Evolutionary conservation across 2,113 vertebrate genomes (phyloP).

Genomic region (Rissa tridactyla): DNA sequence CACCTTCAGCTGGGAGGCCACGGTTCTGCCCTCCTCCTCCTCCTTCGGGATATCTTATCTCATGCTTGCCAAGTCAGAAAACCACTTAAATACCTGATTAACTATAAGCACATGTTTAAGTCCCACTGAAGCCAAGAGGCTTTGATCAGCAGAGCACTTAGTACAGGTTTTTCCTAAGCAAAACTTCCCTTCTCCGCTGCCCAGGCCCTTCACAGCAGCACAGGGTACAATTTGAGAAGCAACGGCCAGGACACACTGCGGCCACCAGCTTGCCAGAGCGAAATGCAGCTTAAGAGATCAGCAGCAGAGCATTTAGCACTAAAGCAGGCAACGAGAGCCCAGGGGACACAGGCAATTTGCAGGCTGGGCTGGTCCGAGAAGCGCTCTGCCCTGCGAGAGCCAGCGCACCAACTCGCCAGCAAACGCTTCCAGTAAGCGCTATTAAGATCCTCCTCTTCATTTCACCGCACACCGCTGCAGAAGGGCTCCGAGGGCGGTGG

Average conservation of each 20-base stretch:
- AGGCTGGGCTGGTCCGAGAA: background rate
- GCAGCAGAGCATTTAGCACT: background rate
- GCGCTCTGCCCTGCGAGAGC: background rate
- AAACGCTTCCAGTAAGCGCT: background rate
- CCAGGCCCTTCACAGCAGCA: background rate
- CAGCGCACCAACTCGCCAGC: background rate
- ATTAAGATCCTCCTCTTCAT: background rate
- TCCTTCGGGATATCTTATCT: background rate
- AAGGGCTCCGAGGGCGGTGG: background rate
- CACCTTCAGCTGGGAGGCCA: background rate
- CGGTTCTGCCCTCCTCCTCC: background rate
- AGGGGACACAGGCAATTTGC: background rate
- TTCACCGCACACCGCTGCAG: background rate
- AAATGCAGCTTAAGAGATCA: background rate
- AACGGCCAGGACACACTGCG: rapidly evolving
- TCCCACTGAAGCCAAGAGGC: background rate
- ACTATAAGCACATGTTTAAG: conserved; percentile 30
- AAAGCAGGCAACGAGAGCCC: background rate
- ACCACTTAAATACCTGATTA: conserved; percentile 45
- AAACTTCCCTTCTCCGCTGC: background rate
- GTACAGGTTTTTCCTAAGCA: background rate
- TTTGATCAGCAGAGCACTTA: background rate
- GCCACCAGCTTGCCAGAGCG: background rate
- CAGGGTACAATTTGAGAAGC: rapidly evolving
- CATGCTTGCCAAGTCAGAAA: background rate